phyloP scores from a whole-genome alignment of 2,113 vertebrate genomes.

The Microtus ochrogaster region DNA sequence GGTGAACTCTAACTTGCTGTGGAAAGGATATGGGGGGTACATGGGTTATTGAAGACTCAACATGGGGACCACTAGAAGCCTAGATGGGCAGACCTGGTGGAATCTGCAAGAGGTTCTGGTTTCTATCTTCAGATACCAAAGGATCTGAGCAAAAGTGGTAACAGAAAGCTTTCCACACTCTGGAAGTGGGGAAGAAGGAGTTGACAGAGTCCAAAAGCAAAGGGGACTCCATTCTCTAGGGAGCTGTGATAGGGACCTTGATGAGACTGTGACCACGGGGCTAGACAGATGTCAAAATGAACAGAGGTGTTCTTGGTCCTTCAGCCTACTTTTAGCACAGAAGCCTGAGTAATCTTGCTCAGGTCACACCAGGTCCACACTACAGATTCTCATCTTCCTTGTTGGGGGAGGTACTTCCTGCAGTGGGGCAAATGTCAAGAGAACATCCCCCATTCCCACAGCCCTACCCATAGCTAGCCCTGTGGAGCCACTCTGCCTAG shows the following conservation, averaged over 20 bases:
- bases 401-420: not conserved
- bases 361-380: not conserved
- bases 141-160: not conserved
- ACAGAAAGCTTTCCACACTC: not conserved
- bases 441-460: not conserved
- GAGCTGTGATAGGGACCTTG: not conserved
- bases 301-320: not conserved
- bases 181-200: not conserved
- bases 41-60: conserved; percentile 19
- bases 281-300: not conserved
- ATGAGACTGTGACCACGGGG: not conserved
- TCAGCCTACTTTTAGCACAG: not conserved
- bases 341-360: not conserved
- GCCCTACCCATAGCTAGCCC: not conserved
- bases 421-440: too few relatives aligned
- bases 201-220: not conserved
- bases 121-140: not conserved
- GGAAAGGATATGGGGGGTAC: not conserved
- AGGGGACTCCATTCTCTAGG: not conserved
- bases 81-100: not conserved
- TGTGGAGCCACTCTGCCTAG: not conserved
- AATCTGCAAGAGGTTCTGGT: not conserved
- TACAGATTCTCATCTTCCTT: not conserved
- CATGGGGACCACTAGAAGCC: not conserved
- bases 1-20: not conserved